phyloP scores from a whole-genome alignment of 2,797 vertebrate species.

The Astyanax mexicanus region DNA sequence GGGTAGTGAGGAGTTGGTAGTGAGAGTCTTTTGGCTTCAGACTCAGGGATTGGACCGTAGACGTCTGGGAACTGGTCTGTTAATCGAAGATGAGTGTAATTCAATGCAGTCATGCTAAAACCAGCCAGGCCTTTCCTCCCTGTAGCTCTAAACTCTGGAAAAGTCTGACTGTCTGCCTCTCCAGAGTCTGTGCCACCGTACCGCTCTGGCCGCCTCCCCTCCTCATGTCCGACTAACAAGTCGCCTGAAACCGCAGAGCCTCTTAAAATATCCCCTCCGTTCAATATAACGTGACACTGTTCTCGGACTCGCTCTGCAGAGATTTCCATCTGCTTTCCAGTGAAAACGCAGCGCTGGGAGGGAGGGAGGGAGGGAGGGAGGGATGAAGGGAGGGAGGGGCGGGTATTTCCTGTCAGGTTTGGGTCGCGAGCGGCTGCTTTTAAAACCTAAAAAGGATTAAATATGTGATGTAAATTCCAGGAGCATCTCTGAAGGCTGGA shows the following conservation, averaged over 20 bases:
- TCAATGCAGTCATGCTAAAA: slow-evolving; percentile 36
- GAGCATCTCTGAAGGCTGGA: slow-evolving; percentile 35
- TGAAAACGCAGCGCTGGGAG: no score
- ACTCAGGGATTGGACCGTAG: background rate
- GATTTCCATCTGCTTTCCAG: slow-evolving; percentile 43
- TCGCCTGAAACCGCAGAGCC: slow-evolving; percentile 41
- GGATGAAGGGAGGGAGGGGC: slow-evolving; percentile 1
- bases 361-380: no score
- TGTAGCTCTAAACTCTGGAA: slow-evolving; percentile 29
- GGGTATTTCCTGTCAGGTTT: slow-evolving; percentile 49
- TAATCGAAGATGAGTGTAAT: slow-evolving; percentile 44
- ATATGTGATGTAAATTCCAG: slow-evolving; percentile 48
- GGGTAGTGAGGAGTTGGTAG: no score
- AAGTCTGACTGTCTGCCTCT: slow-evolving; percentile 30
- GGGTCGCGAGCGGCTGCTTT: slow-evolving; percentile 29
- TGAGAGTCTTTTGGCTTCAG: background rate
- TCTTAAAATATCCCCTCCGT: slow-evolving; percentile 52
- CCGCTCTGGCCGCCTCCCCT: slow-evolving; percentile 25
- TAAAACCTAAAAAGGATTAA: slow-evolving; percentile 34
- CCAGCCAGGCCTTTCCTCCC: slow-evolving; percentile 21
- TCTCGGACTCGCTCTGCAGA: slow-evolving; percentile 44
- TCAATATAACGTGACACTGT: slow-evolving; percentile 45
- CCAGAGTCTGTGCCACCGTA: background rate
- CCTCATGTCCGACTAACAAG: slow-evolving; percentile 42
- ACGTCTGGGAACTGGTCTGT: slow-evolving; percentile 21